These are phyloP conservation scores for Leptosomus discolor DNA, from an alignment of 2,113 vertebrate species.

Conservation along the genomic window DNA sequence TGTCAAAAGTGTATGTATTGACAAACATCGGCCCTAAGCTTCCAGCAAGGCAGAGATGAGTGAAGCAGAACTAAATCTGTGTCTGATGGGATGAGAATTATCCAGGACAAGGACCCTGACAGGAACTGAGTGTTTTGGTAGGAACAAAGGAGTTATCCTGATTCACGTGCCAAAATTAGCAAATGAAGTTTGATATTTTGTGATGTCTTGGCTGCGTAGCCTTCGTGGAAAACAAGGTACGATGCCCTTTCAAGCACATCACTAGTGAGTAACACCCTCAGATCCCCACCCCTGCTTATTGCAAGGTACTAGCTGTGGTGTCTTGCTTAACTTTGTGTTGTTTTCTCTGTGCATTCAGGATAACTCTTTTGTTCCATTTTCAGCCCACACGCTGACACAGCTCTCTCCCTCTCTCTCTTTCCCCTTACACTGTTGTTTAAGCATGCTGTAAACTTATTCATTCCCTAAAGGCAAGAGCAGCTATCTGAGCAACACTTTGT, in stretches of 20 bases:
- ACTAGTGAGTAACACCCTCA: not conserved
- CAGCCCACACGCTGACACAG: conserved; percentile 65
- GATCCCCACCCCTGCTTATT: not conserved
- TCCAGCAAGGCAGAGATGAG: not conserved
- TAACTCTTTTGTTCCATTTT: conserved; percentile 53
- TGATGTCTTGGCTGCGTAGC: not conserved
- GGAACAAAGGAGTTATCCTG: not conserved
- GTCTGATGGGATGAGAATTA: not conserved
- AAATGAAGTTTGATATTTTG: not conserved
- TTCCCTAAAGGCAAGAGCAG: conserved; percentile 78
- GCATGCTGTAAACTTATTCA: conserved; percentile 78
- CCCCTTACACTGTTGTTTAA: conserved; percentile 69
- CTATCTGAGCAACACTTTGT: conserved; percentile 83
- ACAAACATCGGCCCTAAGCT: not conserved
- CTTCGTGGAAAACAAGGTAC: not conserved
- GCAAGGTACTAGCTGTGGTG: not conserved
- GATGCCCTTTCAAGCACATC: not conserved
- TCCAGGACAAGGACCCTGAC: not conserved
- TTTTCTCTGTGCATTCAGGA: not conserved
- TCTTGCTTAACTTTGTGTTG: not conserved
- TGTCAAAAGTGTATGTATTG: not conserved
- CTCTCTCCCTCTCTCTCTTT: not conserved
- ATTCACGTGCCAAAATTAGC: not conserved
- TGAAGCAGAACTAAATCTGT: conserved; percentile 1
- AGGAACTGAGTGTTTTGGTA: not conserved